Conservation (phyloP, 2,888 invertebrate species). For the Germaria angustata region DNA sequence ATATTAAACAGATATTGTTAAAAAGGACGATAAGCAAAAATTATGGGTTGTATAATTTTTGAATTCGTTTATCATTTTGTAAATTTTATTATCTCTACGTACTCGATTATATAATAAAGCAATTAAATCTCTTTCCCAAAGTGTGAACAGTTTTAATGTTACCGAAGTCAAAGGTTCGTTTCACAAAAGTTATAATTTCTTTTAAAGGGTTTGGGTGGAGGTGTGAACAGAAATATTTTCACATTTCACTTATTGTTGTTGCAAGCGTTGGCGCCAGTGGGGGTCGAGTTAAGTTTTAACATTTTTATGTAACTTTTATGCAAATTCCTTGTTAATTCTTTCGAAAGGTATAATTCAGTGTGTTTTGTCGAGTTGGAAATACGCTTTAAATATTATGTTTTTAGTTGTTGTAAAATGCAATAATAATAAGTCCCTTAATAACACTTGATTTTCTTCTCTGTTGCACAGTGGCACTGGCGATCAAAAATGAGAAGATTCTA, state of each 20-base stretch:
- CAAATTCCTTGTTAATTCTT: slow-evolving; percentile 11
- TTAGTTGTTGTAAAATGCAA: slow-evolving; percentile 59
- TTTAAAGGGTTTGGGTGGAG: too few species aligned
- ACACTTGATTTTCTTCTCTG: slow-evolving; percentile 38
- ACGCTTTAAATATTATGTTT: slow-evolving; percentile 58
- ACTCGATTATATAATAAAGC: slow-evolving; percentile 50
- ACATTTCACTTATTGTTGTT: not conserved
- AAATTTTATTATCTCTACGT: slow-evolving; percentile 27
- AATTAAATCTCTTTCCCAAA: slow-evolving; percentile 59
- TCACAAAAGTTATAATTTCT: not conserved
- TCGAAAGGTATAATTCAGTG: not conserved
- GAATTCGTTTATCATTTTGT: not conserved
- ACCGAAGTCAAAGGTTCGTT: slow-evolving; percentile 6
- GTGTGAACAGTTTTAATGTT: slow-evolving; percentile 30
- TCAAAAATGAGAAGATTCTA: too few species aligned
- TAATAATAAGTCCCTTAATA: slow-evolving; percentile 66
- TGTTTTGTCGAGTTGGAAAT: slow-evolving; percentile 42
- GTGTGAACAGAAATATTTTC: not conserved
- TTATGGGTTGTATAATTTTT: not conserved
- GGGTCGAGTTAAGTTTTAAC: slow-evolving; percentile 23
- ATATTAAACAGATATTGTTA: slow-evolving; percentile 37
- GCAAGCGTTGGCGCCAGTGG: not conserved
- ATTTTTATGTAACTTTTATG: slow-evolving; percentile 49
- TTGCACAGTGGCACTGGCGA: not conserved
- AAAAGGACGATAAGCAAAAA: not conserved